A percentile compares a stretch with the other conserved stretches of the same genome.
Conservation (phyloP, 1,140 invertebrate species). For the Myzus persicae region DNA sequence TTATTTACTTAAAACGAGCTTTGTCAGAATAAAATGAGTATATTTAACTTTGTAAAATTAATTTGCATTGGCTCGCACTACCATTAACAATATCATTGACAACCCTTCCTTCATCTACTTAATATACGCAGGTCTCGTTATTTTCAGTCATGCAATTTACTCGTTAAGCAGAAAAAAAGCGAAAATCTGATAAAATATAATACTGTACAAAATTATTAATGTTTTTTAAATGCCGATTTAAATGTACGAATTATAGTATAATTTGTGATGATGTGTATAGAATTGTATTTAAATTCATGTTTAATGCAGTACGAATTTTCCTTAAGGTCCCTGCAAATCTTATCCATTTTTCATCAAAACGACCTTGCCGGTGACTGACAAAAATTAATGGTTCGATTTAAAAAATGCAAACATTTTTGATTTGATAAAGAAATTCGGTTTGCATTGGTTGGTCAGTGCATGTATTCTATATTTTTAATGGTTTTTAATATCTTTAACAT, state of each 20-base stretch:
- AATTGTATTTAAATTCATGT: not conserved
- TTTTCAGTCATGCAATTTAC: not conserved
- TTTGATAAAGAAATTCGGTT: too few relatives aligned
- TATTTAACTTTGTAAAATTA: not conserved
- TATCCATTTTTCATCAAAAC: too few relatives aligned
- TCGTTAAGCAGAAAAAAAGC: not conserved
- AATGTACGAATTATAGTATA: not conserved
- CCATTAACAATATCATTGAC: constrained; percentile 6
- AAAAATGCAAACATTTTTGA: too few relatives aligned
- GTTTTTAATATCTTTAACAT: too few relatives aligned
- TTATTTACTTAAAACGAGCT: not conserved
- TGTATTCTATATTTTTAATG: too few relatives aligned
- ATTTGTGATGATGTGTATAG: not conserved
- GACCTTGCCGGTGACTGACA: too few relatives aligned
- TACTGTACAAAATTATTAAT: not conserved
- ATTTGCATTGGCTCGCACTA: not conserved
- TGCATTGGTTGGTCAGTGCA: too few relatives aligned
- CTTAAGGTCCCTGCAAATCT: too few relatives aligned
- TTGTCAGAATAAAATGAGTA: not conserved
- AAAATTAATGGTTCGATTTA: too few relatives aligned
- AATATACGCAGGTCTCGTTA: not conserved
- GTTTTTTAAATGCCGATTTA: not conserved
- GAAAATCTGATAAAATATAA: constrained; percentile 3
- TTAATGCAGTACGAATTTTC: not conserved
- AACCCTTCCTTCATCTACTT: not conserved